phyloP scores from a whole-genome alignment of 2,797 vertebrate genomes.

The Alca torda region DNA sequence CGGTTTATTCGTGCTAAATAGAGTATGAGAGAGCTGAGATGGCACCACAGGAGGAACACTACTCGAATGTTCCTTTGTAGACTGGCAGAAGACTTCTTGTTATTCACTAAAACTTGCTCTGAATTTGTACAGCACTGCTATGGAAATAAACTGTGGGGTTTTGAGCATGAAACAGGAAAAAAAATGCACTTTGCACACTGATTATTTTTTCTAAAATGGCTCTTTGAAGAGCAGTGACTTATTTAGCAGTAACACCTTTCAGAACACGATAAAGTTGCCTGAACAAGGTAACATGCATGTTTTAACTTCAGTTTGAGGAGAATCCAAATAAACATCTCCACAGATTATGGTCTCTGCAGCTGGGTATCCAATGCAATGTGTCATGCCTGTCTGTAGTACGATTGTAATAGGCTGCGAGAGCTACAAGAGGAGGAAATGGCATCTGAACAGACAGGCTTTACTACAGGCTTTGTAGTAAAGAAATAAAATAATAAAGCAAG shows the following conservation, averaged over 20 bases:
- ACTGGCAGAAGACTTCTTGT: neutral
- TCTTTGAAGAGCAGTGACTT: neutral
- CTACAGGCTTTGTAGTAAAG: neutral
- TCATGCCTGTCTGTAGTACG: neutral
- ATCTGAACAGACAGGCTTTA: neutral
- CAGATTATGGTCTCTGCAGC: neutral
- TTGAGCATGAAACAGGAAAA: neutral
- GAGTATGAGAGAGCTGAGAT: neutral
- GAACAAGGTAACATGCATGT: neutral
- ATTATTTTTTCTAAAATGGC: fast-evolving
- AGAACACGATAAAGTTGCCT: neutral
- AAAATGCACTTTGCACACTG: neutral
- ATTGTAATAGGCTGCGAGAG: neutral
- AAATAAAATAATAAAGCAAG: neutral
- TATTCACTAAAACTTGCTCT: neutral
- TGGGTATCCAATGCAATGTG: neutral
- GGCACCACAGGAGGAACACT: fast-evolving
- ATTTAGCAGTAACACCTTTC: neutral
- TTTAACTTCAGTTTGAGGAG: neutral
- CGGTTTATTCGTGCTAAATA: neutral
- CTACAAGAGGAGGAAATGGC: neutral
- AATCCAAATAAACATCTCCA: neutral
- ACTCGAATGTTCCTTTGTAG: neutral
- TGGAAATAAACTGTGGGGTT: neutral
- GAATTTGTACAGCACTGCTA: neutral